Percentiles rank a stretch among this genome's conserved stretches.
These are phyloP conservation scores for Hydropsyche tenuis DNA, from an alignment of 1,140 invertebrate genomes.

Conservation along the genomic window DNA sequence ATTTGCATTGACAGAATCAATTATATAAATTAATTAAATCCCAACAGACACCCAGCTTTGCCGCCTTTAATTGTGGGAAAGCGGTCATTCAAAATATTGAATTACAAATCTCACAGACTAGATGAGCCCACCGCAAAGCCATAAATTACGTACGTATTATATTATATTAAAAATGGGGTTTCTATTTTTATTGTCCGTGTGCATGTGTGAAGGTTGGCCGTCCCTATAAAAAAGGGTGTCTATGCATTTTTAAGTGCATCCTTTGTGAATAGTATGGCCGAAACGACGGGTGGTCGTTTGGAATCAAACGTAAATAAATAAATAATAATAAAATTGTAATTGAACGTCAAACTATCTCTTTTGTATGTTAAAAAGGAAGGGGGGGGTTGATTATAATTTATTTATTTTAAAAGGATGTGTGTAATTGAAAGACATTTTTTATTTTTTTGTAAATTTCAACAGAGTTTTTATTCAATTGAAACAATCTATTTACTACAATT, in stretches of 20 bases:
- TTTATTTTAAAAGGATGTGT: neutral
- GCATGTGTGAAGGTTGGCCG: neutral
- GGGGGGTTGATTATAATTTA: neutral
- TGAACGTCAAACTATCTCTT: neutral
- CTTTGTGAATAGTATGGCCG: slow-evolving; percentile 2
- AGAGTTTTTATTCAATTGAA: slow-evolving; percentile 49
- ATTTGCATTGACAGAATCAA: neutral
- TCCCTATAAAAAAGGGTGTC: neutral
- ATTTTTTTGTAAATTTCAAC: slow-evolving; percentile 42
- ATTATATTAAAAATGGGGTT: slow-evolving; percentile 1
- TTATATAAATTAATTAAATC: neutral
- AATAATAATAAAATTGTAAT: slow-evolving; percentile 37
- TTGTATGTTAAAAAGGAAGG: neutral
- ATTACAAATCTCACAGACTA: slow-evolving; percentile 34
- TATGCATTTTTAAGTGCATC: slow-evolving; percentile 16
- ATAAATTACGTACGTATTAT: slow-evolving; percentile 20
- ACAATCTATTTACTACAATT: slow-evolving; percentile 49
- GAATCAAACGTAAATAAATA: slow-evolving; percentile 38
- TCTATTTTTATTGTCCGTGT: neutral
- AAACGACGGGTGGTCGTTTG: neutral
- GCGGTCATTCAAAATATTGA: slow-evolving; percentile 35
- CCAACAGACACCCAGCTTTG: neutral
- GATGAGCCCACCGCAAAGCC: slow-evolving; percentile 21
- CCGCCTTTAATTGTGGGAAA: slow-evolving; percentile 33
- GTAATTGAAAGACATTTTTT: too few species aligned